Conservation (phyloP, 2,888 invertebrate species). For the Phaonia tiefii region DNA sequence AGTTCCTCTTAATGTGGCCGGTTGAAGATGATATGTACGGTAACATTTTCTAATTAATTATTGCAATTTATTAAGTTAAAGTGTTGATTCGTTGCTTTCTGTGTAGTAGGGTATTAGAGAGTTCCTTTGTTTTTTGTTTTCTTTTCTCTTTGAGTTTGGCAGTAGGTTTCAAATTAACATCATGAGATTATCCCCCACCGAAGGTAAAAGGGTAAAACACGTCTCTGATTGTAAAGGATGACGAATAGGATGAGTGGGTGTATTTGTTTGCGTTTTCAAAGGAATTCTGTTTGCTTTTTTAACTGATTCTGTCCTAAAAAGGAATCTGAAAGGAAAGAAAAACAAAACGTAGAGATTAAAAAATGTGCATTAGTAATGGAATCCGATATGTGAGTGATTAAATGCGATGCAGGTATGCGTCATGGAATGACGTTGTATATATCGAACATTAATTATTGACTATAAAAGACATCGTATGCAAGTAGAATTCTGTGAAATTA, state of each 20-base stretch:
- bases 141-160: conserved; percentile 28
- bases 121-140: neutral
- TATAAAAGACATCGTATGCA: no score
- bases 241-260: neutral
- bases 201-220: neutral
- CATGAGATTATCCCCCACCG: conserved; percentile 13
- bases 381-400: no score
- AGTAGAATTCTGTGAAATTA: no score
- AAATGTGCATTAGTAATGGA: conserved; percentile 15
- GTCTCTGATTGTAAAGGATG: neutral
- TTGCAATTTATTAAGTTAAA: conserved; percentile 34
- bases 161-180: neutral
- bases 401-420: no score
- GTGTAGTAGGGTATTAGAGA: neutral
- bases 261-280: conserved; percentile 10
- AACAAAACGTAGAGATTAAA: neutral
- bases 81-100: conserved; percentile 60
- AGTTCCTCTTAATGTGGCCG: conserved; percentile 15
- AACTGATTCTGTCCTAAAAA: neutral
- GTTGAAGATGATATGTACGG: conserved; percentile 52
- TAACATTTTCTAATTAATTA: no score
- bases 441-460: no score
- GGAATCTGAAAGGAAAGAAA: conserved; percentile 32
- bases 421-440: no score
- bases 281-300: conserved; percentile 17